Evolutionary conservation across 2,113 vertebrate species (phyloP).

Genomic region (Scomber colias): DNA sequence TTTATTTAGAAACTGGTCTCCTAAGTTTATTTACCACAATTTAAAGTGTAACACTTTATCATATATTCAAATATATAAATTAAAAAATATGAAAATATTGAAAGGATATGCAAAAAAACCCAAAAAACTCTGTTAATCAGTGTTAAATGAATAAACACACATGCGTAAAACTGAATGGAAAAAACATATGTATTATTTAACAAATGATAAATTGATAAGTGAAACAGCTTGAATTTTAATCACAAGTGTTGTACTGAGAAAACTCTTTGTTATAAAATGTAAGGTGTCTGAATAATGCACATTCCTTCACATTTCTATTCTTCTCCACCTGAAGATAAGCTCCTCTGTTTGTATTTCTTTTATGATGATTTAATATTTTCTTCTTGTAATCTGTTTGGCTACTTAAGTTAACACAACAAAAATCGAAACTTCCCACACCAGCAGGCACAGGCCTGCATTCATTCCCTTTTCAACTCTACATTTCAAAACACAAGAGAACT

Average conservation of each 20-base stretch:
- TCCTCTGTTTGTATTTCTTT: conserved; percentile 28
- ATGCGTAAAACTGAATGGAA: not conserved
- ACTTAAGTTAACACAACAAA: conserved; percentile 50
- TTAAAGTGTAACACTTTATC: not conserved
- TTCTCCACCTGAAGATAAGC: conserved; percentile 21
- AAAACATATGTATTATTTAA: too few species aligned
- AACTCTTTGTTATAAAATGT: not conserved
- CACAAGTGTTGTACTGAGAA: not conserved
- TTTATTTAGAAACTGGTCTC: too few species aligned
- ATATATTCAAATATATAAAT: not conserved
- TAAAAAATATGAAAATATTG: not conserved
- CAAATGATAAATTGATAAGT: not conserved
- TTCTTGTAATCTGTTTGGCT: conserved; percentile 48
- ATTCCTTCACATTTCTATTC: not conserved
- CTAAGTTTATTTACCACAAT: too few species aligned
- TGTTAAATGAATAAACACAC: not conserved
- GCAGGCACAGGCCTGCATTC: conserved; percentile 56
- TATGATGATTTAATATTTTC: conserved; percentile 26
- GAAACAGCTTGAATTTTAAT: not conserved
- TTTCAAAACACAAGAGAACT: conserved; percentile 48
- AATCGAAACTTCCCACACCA: conserved; percentile 70
- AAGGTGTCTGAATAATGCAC: too few species aligned
- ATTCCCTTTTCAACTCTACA: conserved; percentile 26
- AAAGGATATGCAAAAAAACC: not conserved
- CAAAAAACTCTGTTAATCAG: not conserved